Base-by-base conservation (phyloP, 2,888 invertebrate genomes). In the Epinotia nisella region DNA sequence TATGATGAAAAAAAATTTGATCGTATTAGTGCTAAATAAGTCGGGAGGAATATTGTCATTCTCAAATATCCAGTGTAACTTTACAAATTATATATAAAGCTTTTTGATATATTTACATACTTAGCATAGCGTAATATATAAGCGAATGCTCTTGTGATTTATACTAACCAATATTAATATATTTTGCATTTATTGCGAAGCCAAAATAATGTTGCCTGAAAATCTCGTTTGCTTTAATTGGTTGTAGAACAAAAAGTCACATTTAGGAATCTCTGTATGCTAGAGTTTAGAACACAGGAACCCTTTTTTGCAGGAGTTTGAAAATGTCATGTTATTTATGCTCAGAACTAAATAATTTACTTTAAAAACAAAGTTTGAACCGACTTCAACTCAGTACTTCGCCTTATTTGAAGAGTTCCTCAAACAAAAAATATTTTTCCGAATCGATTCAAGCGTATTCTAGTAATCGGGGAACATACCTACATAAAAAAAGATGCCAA, bases 41-140 rank as follows among this genome's bases (percentile, higher is more conserved):
- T 41, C 61, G 41, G 15, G 41, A 53, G 13, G 53, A 53, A 53
- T 39, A 66, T 29, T 71, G 56, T n/a, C 24, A 17, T 21, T 24
- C 11, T 56, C 13, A 7, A 53, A 17, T 35, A 55, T 35, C 9
- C 7, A n/a, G n/a, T 49, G 45, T 13, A 53, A 29, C n/a, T 49
- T 29, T 70, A 53, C 21, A 60, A 59, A 51, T 72, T 49, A 58
- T 64, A 69, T 35, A 21, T 53, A 55, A 67, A 72, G 71, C 76
- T 75, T 78, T 72, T 76, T 75, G 72, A 73, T 35, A 62, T 58
- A 58, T 68, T 68, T 62, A 62, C 62, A 72, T 21, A 19, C 39
- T 21, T 68, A 73, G 49, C n/a, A n/a, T 73, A 59, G 19, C 10
- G 21, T 55, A 61, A 61, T 41, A 45, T 68, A n/a, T 68, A 67